Percentiles rank a stretch among this genome's conserved stretches.
Conservation (phyloP, 2,888 invertebrate species). For the Diplazon laetatorius region DNA sequence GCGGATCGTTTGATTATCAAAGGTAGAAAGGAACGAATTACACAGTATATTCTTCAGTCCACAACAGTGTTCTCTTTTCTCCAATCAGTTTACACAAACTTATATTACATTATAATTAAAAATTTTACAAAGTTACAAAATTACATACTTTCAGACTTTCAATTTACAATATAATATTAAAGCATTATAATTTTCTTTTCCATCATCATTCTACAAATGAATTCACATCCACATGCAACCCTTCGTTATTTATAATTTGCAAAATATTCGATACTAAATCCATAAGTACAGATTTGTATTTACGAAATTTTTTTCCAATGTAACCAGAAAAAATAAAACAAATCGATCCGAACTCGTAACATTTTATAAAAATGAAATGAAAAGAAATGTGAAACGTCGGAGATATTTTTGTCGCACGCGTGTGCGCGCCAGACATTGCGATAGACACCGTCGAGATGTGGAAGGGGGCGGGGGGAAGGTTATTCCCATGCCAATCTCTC, state of each 20-base stretch:
- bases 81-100: no score
- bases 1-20: conserved; percentile 9
- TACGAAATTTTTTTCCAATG: no score
- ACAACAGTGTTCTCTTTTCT: neutral
- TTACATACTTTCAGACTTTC: no score
- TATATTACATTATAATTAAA: no score
- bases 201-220: conserved; percentile 1
- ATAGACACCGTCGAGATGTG: conserved; percentile 34
- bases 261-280: neutral
- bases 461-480: no score
- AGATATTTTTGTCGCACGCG: neutral
- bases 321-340: neutral
- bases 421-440: neutral
- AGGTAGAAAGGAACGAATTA: neutral
- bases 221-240: neutral
- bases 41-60: neutral
- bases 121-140: no score
- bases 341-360: conserved; percentile 3
- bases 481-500: conserved; percentile 26
- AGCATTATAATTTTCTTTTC: neutral
- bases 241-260: conserved; percentile 1
- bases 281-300: conserved; percentile 1
- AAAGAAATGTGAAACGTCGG: neutral
- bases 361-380: conserved; percentile 16
- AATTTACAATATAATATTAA: no score